These are phyloP conservation scores for Apis cerana DNA, from an alignment of 1,140 invertebrate genomes.

Conservation along the genomic window DNA sequence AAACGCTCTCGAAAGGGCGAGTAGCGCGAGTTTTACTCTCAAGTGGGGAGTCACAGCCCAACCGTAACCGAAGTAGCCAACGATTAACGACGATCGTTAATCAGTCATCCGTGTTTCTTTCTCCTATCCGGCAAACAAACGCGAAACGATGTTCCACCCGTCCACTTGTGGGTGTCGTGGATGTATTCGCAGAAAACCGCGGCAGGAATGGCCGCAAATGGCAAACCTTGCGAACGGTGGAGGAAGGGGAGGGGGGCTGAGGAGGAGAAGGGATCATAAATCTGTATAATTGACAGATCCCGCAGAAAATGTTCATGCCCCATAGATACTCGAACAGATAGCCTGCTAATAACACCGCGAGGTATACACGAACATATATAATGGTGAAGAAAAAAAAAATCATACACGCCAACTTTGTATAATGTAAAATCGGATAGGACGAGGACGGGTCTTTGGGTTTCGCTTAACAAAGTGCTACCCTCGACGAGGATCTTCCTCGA, in stretches of 20 bases:
- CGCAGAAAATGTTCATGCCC: slow-evolving; percentile 58
- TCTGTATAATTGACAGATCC: slow-evolving; percentile 75
- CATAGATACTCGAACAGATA: slow-evolving; percentile 64
- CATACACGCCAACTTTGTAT: slow-evolving; percentile 15
- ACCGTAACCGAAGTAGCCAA: slow-evolving; percentile 44
- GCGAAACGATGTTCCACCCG: slow-evolving; percentile 26
- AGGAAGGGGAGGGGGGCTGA: slow-evolving; percentile 10
- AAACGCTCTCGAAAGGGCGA: too few species aligned
- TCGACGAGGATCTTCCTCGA: neutral
- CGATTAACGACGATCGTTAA: slow-evolving; percentile 54
- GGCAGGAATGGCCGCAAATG: neutral
- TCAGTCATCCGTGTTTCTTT: slow-evolving; percentile 28
- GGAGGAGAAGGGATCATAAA: slow-evolving; percentile 63
- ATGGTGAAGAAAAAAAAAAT: slow-evolving; percentile 46
- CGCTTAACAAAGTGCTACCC: neutral
- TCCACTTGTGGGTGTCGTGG: slow-evolving; percentile 39
- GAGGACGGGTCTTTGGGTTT: neutral
- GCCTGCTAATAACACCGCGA: slow-evolving; percentile 58
- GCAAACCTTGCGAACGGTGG: neutral
- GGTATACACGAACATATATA: slow-evolving; percentile 54
- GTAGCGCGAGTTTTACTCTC: too few species aligned
- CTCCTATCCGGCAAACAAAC: slow-evolving; percentile 24
- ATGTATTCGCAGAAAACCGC: slow-evolving; percentile 47
- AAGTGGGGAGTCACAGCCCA: neutral
- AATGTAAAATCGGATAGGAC: slow-evolving; percentile 24